phyloP scores from a whole-genome alignment of 1,140 invertebrate genomes.

The Anastrepha obliqua region DNA sequence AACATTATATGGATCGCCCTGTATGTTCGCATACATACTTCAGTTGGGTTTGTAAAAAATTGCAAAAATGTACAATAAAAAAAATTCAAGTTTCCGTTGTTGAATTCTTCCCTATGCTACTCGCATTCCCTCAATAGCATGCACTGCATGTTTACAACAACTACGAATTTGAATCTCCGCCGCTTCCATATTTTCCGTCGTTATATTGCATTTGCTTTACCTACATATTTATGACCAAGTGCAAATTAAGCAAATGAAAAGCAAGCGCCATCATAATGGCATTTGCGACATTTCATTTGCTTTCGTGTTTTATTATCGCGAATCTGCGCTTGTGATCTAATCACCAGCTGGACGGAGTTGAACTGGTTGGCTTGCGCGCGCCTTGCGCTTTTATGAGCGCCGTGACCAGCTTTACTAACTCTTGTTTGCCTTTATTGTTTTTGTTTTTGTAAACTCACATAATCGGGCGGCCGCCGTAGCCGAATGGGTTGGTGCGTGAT shows the following conservation, averaged over 20 bases:
- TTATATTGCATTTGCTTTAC: neutral
- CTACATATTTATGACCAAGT: neutral
- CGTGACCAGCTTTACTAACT: neutral
- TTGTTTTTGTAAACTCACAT: neutral
- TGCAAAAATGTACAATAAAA: too few species aligned
- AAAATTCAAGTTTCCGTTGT: too few species aligned
- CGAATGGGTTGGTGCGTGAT: too few species aligned
- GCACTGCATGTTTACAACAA: too few species aligned
- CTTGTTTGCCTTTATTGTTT: neutral
- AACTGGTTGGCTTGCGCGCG: neutral
- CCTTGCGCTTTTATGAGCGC: neutral
- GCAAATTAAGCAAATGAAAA: slow-evolving; percentile 2
- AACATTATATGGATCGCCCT: too few species aligned
- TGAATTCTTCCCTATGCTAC: too few species aligned
- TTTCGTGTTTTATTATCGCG: neutral
- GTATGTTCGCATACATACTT: too few species aligned
- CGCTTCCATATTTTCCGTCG: neutral
- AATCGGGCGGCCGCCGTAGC: too few species aligned
- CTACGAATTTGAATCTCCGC: neutral
- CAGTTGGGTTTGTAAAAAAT: too few species aligned
- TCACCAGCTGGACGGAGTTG: neutral
- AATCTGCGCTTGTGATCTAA: slow-evolving; percentile 9
- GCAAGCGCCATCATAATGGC: slow-evolving; percentile 4
- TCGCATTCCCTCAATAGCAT: too few species aligned
- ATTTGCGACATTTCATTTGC: slow-evolving; percentile 16